Base-by-base conservation (phyloP, 2,888 invertebrate species). In the Mystacides longicornis region DNA sequence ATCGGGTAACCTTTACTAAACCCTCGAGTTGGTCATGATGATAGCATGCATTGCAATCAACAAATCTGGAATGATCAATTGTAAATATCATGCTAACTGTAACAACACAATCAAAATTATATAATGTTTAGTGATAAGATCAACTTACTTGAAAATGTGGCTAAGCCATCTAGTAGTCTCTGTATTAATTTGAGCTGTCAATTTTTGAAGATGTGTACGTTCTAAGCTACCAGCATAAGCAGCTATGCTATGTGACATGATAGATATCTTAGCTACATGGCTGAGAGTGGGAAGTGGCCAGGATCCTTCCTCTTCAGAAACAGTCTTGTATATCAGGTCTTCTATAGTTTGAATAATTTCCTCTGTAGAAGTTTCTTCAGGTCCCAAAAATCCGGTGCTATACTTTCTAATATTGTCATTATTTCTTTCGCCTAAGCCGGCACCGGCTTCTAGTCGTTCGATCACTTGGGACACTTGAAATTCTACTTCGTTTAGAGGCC, bases 11-110 rank as follows among this genome's bases (percentile, higher is more conserved):
- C 48, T 90, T 78, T 14, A 94, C 85, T 22, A 94, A 74, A 2
- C 94, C 94, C 65, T 95, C 94, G 31, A 89, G 73, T 61, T 87
- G 87, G 64, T 94, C 94, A 61, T 91, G 89, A 67, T 94, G 93
- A 68, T 91, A 93, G 67, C 86, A 91, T 1, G 91, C 87, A 31
- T 87, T 83, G 58, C 88, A 87, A 65, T 93, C 90, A 58, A 85
- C 77, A 69, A 93, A 85, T 64, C 93, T 90, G 70, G 59, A 31
- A 11, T 11, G 9, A 31, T 31, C 9, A 31, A 31, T 31, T 46
- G 22, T 11, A 18, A 21, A 11, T 21, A 21, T 5, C 19, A 46
- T 19, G 3, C 14, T 2, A 7, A 43, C 19, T 5, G n/a, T 43
- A 43, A 5, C n/a, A 43, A 43, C 7, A n/a, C n/a, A 27, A 27